Evolutionary conservation across 92 coral and sea anemone species (phyloP).

Genomic region (Chrysogorgia sp.): DNA sequence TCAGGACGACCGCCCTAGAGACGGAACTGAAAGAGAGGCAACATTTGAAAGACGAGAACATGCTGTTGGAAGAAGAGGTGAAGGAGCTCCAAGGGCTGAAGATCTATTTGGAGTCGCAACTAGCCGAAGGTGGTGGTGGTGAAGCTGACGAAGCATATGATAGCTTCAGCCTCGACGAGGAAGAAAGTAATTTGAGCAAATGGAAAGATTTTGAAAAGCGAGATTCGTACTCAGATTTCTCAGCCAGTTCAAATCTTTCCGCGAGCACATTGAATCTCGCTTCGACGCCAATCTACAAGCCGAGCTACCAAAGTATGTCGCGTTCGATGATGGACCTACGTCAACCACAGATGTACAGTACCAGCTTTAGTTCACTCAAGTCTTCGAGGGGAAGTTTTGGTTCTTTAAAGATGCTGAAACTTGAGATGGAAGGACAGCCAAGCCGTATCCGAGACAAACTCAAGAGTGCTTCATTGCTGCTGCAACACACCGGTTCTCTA

Average conservation of each 20-base stretch:
- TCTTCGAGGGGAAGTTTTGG: constrained; percentile 38
- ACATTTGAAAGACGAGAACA: constrained; percentile 32
- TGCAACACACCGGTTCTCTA: constrained; percentile 45
- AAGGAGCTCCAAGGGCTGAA: constrained; percentile 58
- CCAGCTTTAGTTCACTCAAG: constrained; percentile 35
- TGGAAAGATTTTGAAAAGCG: constrained; percentile 23
- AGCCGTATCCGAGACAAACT: constrained; percentile 45
- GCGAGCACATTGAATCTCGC: constrained; percentile 25
- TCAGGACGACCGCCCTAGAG: constrained; percentile 29
- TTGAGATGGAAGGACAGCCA: constrained; percentile 39
- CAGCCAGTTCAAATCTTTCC: constrained; percentile 11
- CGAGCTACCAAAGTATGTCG: constrained; percentile 29
- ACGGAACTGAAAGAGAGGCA: constrained; percentile 23
- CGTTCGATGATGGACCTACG: constrained; percentile 49
- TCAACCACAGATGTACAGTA: constrained; percentile 38
- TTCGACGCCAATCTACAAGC: constrained; percentile 14
- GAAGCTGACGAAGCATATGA: not conserved
- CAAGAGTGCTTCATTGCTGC: constrained; percentile 35
- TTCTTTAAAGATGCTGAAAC: constrained; percentile 41
- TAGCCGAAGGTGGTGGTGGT: constrained; percentile 24
- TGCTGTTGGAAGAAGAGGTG: constrained; percentile 12
- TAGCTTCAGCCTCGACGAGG: not conserved
- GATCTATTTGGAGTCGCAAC: constrained; percentile 44
- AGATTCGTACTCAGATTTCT: constrained; percentile 36
- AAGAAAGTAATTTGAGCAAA: constrained; percentile 32